Evolutionary conservation across 2,888 invertebrate genomes (phyloP), one percentile per base, ranked within the genome.

Genomic region (Trisateles emortualis): DNA sequence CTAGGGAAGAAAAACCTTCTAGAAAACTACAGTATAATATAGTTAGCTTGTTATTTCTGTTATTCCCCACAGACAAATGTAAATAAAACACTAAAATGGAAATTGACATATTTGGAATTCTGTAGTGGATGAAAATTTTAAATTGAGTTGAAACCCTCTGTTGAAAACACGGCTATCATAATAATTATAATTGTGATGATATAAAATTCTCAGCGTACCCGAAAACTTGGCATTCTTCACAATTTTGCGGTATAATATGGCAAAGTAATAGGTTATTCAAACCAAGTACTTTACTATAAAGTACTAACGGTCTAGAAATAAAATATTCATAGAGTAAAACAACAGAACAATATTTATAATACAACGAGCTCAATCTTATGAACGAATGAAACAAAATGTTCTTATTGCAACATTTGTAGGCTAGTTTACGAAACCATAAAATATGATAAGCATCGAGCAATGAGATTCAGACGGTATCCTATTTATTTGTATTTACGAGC

Each of bases 401-500:
- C 78, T 83, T 87, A 87, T 77, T 77, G 77, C 70, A 79, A 79
- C 79, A 83, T 80, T 84, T 81, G 81, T 79, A 78, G 73, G 82
- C 74, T 79, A 83, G 83, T 86, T 86, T 83, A 84, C 82, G 78
- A 75, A 84, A 83, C 77, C 80, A 86, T 89, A 88, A 90, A 88
- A 87, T 86, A 88, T 87, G 89, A 90, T 90, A 88, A 88, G 81
- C 79, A 88, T 88, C 87, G 74, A 75, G 73, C 84, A 86, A 87
- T 83, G 84, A 84, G 83, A 86, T 85, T 85, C 87, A 81, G 84
- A 73, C 81, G 78, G 82, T 80, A 80, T 83, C 83, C 83, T 82
- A 87, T 89, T 87, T 89, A 87, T 87, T 88, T 84, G 86, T 89
- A 88, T 89, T 90, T 88, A 89, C 85, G 88, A 87, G 78, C 75